Evolutionary conservation across 1,140 invertebrate species (phyloP), one percentile per base, ranked within the genome.

Genomic region (Ylistrum balloti): DNA sequence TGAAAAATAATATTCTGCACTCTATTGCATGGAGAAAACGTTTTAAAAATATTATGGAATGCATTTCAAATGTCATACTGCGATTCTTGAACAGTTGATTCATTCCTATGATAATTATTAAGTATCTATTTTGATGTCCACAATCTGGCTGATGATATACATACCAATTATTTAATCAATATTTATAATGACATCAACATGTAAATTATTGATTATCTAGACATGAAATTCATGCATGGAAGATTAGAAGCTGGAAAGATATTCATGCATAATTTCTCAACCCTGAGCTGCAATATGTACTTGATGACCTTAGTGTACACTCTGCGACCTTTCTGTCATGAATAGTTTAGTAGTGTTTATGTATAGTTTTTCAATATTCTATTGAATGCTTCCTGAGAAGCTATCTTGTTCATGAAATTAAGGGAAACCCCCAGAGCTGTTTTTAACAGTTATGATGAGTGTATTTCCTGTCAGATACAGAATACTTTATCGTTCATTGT

Each of bases 281-380:
- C 45, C 1, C 45, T 48, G 45, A 48, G 22, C 45, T 48, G 45
- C 45, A 17, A 48, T 22, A 9, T 28, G 56, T 74, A 74, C 56
- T 28, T 7, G n/a, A 28, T 74, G 56, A 74, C 56, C 56, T 74
- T 28, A 0, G 15, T 74, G 28, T 74, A 3, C 22, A 74, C 22
- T 74, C 11, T n/a, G n/a, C 17, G n/a, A 74, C 56, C 56, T 74
- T 28, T 74, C 28, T 74, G 5, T 74, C 22, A 74, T 74, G 56
- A 74, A 74, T 74, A 74, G n/a, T 74, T 74, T 28, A 74, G 56
- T 28, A n/a, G n/a, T 28, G 56, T 74, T 74, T 74, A n/a, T 28
- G n/a, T 5, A 28, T 74, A 28, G n/a, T n/a, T 74, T 28, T 28
- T 74, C 9, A 28, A 9, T 74, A 74, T 74, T 74, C n/a, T 56